Evolutionary conservation across 2,113 vertebrate species (phyloP).

Genomic region (Ursus arctos): DNA sequence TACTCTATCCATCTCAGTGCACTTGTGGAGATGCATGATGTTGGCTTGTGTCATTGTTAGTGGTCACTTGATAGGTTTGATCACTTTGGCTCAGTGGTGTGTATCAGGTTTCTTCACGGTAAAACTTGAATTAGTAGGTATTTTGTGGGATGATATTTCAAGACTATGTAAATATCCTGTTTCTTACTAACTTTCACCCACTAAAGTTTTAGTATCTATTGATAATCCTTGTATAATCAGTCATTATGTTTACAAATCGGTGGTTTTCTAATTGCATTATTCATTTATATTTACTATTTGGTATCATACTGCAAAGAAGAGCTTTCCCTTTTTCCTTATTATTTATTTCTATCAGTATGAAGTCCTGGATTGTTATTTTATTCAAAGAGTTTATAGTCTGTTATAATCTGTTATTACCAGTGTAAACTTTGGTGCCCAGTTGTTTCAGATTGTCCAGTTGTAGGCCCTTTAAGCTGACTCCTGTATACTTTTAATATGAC

Average conservation of each 20-base stretch:
- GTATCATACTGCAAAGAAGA: neutral
- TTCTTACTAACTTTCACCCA: neutral
- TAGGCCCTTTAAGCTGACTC: neutral
- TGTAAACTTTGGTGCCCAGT: neutral
- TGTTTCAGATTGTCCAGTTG: neutral
- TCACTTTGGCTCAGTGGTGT: neutral
- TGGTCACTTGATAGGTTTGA: neutral
- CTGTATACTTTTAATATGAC: neutral
- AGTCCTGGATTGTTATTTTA: neutral
- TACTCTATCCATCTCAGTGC: neutral
- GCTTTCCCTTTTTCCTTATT: neutral
- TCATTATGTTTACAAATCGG: conserved; percentile 3
- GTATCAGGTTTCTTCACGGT: conserved; percentile 41
- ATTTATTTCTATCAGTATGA: neutral
- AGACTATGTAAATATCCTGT: conserved; percentile 37
- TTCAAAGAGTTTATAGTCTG: neutral
- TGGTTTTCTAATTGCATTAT: neutral
- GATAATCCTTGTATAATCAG: neutral
- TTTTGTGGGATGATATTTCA: conserved; percentile 36
- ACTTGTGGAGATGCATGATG: neutral
- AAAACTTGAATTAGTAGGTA: conserved; percentile 8
- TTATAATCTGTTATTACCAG: neutral
- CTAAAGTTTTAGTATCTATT: neutral
- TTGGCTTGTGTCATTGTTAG: neutral
- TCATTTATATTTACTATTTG: conserved; percentile 42